phyloP scores from a whole-genome alignment of 1,140 invertebrate genomes.

The Adelges cooleyi region DNA sequence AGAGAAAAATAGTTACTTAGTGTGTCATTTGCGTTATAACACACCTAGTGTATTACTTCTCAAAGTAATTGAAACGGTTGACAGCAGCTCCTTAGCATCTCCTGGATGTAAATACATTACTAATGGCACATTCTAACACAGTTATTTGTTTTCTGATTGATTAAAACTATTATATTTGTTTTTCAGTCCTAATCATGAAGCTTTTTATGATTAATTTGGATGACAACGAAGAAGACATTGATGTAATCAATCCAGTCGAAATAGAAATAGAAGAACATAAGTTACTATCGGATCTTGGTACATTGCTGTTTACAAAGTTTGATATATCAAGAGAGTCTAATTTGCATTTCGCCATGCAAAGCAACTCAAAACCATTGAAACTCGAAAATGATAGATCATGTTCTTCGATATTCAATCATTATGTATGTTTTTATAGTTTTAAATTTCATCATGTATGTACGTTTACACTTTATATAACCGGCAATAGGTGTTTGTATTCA shows the following conservation, averaged over 20 bases:
- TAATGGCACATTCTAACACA: too few relatives aligned
- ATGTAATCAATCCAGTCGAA: neutral
- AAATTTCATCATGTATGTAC: neutral
- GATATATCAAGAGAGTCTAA: neutral
- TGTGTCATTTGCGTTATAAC: neutral
- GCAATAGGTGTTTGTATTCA: conserved; percentile 16
- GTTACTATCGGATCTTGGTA: neutral
- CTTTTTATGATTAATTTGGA: conserved; percentile 15
- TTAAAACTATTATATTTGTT: neutral
- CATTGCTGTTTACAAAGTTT: neutral
- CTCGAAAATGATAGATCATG: neutral
- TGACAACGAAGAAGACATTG: conserved; percentile 16
- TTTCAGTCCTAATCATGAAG: neutral
- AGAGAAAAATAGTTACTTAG: neutral
- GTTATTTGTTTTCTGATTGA: too few relatives aligned
- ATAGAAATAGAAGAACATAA: conserved; percentile 21
- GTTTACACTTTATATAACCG: neutral
- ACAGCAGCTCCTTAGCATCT: neutral
- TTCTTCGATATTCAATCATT: neutral
- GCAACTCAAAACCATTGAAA: neutral
- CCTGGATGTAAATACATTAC: conserved; percentile 2
- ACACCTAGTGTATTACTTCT: neutral
- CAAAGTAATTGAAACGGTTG: neutral
- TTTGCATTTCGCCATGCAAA: conserved; percentile 4
- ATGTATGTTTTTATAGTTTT: neutral